These are phyloP conservation scores for Druceiella hillmani DNA, from an alignment of 2,888 invertebrate species.

Conservation along the genomic window DNA sequence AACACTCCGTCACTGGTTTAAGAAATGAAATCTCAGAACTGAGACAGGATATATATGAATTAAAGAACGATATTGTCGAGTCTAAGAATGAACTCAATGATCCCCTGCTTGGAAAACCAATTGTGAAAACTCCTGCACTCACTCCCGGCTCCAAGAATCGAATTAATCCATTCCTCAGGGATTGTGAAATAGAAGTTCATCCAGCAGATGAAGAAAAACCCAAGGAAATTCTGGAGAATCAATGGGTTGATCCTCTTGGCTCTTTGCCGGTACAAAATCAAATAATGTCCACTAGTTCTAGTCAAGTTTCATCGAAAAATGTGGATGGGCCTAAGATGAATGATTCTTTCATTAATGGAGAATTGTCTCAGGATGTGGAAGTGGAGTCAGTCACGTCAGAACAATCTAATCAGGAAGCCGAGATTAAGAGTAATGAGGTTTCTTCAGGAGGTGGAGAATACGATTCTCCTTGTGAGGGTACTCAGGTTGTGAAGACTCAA, in stretches of 20 bases:
- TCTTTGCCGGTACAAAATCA: constrained; percentile 42
- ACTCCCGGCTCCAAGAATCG: constrained; percentile 47
- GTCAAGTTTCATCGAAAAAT: constrained; percentile 31
- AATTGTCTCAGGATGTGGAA: constrained; percentile 30
- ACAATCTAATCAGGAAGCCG: constrained; percentile 40
- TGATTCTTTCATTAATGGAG: constrained; percentile 28
- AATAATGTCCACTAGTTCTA: constrained; percentile 29
- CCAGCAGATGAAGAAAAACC: constrained; percentile 25
- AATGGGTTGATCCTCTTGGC: constrained; percentile 42
- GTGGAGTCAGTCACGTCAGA: constrained; percentile 43
- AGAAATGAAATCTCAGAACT: constrained; percentile 45
- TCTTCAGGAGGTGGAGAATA: constrained; percentile 46
- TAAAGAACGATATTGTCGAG: constrained; percentile 47
- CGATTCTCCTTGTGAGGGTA: constrained; percentile 54
- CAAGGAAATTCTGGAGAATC: constrained; percentile 9
- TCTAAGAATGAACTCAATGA: constrained; percentile 46
- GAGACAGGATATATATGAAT: constrained; percentile 40
- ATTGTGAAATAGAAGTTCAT: constrained; percentile 39
- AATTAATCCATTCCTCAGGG: constrained; percentile 57
- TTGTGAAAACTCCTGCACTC: constrained; percentile 37
- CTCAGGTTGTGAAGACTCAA: constrained; percentile 57
- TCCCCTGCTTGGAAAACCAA: constrained; percentile 31
- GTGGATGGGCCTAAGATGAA: constrained; percentile 33
- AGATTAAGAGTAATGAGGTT: constrained; percentile 38
- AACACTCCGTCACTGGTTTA: constrained; percentile 40